A percentile compares a stretch with the other conserved stretches of the same genome.
Evolutionary conservation across 2,113 vertebrate species (phyloP).

Genomic region (Sceloporus tristichus): DNA sequence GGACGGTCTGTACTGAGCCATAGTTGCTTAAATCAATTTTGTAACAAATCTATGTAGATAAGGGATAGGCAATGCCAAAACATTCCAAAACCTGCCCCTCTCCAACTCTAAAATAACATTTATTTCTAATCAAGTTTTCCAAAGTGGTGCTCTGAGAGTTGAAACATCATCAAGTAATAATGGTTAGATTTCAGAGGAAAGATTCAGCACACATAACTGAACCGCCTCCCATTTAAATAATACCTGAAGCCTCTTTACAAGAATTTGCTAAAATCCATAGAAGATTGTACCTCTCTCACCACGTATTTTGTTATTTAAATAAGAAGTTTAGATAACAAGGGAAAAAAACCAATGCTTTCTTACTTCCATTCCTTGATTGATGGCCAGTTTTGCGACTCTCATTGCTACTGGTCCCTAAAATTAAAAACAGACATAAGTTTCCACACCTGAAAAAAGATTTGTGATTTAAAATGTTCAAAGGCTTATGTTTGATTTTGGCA

Average conservation of each 20-base stretch:
- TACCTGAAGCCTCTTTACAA: background rate
- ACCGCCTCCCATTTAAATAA: background rate
- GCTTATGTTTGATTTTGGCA: background rate
- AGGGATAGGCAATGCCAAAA: background rate
- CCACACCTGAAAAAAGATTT: background rate
- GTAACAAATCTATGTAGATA: too few species aligned
- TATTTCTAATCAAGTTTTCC: background rate
- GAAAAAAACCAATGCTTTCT: conserved; percentile 57
- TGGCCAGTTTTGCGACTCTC: conserved; percentile 96
- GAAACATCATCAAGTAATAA: background rate
- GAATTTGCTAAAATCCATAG: background rate
- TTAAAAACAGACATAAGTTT: conserved; percentile 33
- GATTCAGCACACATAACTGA: background rate
- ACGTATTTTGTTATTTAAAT: background rate
- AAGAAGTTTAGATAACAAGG: background rate
- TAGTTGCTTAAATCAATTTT: too few species aligned
- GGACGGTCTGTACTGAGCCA: too few species aligned
- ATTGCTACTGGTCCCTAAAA: conserved; percentile 95
- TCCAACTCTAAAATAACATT: background rate
- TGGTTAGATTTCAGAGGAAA: background rate
- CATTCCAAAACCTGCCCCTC: background rate
- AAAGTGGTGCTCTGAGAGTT: background rate
- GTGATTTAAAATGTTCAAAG: conserved; percentile 2
- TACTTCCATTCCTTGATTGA: conserved; percentile 97
- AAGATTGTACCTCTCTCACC: background rate